Conservation (phyloP, 2,113 vertebrate genomes). For the Glaucomys volans region DNA sequence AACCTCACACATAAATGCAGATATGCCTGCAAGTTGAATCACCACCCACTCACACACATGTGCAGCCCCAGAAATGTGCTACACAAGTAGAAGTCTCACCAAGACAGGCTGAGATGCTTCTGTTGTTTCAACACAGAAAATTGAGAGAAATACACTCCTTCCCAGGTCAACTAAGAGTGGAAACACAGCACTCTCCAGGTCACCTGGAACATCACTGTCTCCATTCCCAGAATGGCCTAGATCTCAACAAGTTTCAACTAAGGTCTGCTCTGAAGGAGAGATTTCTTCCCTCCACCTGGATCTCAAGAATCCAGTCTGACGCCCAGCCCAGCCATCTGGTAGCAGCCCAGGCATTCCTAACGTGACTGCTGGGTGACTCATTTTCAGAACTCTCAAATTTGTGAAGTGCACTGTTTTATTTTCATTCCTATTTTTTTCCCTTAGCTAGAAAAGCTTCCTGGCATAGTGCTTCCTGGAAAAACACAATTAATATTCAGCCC, state of each 20-base stretch:
- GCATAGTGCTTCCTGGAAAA: constrained; percentile 75
- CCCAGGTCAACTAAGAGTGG: neutral
- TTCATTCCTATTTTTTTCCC: constrained; percentile 77
- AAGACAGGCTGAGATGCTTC: neutral
- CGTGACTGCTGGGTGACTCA: constrained; percentile 80
- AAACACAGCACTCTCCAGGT: neutral
- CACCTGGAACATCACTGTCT: neutral
- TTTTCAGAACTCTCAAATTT: constrained; percentile 67
- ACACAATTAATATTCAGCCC: constrained; percentile 71
- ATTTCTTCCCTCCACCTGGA: constrained; percentile 22
- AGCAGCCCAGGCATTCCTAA: constrained; percentile 82
- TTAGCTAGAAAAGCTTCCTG: constrained; percentile 71
- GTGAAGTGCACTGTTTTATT: constrained; percentile 68
- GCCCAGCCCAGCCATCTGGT: constrained; percentile 65
- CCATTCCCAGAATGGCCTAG: neutral
- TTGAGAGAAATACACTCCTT: neutral
- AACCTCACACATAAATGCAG: neutral
- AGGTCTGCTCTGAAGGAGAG: constrained; percentile 73
- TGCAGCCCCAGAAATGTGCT: neutral
- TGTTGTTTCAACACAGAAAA: neutral
- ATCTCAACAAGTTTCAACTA: neutral
- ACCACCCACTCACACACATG: too few species aligned
- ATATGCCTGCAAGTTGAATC: neutral
- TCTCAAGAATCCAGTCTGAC: constrained; percentile 59
- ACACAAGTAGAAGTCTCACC: neutral